Evolutionary conservation across 1,140 invertebrate species (phyloP), one percentile per base, ranked within the genome.

Genomic region (Drosophila grimshawi): DNA sequence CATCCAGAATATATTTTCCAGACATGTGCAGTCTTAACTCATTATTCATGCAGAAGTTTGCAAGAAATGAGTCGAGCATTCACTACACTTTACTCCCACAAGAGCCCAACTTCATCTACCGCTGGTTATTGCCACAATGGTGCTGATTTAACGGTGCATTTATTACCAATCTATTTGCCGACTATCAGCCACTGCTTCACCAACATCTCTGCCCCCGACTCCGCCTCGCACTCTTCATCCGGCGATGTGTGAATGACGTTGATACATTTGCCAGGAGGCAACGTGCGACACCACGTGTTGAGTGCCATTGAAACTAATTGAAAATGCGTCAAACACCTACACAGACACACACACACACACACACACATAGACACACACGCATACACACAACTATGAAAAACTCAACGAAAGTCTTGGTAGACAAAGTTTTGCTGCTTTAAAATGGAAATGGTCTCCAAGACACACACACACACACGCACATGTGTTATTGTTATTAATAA

Each of bases 251-350:
- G 48, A 10, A 43, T 67, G 78, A 81, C 78, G 78, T 71, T 76
- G 78, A 81, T 78, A 81, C 78, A 80, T 80, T 78, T 74, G 70
- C 60, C 43, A 65, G 33, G 48, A 37, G 29, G 63, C 60, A 62
- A 59, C 72, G 60, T 62, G 60, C 51, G 55, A 46, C 60, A 70
- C 75, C 71, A 67, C 76, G 78, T 81, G 78, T 67, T 75, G 71
- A 78, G 71, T 78, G 76, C 71, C 78, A 81, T 76, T 78, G 76
- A 81, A 81, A 81, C 78, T 81, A 81, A 81, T 81, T 81, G 76
- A 81, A 78, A 81, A 81, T 81, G 76, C 72, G 78, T 69, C 70
- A 41, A 63, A 62, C 51, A 62, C 55, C 51, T 32, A 72, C 45
- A 61, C n/a, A 43, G 48, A 61, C 49, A 69, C 43, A 56, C 0